Evolutionary conservation across 2,888 invertebrate species (phyloP).

Genomic region (Agapostemon virescens): DNA sequence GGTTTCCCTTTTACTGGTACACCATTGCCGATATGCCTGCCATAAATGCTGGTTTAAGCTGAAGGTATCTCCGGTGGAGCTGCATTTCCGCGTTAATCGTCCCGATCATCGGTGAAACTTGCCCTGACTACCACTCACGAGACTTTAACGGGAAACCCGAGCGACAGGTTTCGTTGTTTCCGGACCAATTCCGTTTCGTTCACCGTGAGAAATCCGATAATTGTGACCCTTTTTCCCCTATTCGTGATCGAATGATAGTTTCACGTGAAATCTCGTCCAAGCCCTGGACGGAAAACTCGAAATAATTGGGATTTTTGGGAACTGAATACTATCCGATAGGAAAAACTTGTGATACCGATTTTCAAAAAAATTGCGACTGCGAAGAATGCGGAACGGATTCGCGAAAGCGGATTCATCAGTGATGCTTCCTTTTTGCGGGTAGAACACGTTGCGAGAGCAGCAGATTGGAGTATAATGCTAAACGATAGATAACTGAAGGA

Average conservation of each 20-base stretch:
- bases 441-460: no score
- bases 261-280: background rate
- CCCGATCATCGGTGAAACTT: conserved; percentile 10
- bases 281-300: background rate
- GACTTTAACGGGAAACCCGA: background rate
- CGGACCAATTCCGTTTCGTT: background rate
- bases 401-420: background rate
- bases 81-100: conserved; percentile 23
- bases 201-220: background rate
- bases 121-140: background rate
- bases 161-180: background rate
- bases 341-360: background rate
- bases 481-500: no score
- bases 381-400: background rate
- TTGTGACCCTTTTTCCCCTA: background rate
- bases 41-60: conserved; percentile 17
- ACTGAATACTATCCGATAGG: background rate
- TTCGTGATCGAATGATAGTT: background rate
- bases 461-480: no score
- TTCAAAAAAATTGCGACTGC: background rate
- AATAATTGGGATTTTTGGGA: conserved; percentile 1
- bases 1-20: background rate
- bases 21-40: background rate
- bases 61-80: background rate
- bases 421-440: background rate